phyloP scores from a whole-genome alignment of 2,888 invertebrate genomes.

The Chelonus formosanus region DNA sequence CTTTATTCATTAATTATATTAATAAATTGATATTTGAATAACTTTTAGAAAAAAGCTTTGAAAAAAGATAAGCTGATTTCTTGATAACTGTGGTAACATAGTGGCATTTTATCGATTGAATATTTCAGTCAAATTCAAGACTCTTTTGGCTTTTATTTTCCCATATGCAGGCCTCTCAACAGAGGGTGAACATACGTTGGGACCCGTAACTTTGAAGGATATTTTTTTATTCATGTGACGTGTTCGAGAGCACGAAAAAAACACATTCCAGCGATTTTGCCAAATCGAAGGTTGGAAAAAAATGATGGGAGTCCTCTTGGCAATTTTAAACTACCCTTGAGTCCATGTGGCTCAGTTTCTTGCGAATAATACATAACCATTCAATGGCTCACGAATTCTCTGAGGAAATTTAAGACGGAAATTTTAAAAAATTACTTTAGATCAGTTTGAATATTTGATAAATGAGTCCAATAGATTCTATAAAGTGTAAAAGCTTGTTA shows the following conservation, averaged over 20 bases:
- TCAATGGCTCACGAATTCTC: background rate
- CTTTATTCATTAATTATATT: background rate
- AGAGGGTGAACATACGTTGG: constrained; percentile 36
- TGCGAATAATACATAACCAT: constrained; percentile 24
- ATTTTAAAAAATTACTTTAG: constrained; percentile 8
- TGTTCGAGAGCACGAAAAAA: constrained; percentile 62
- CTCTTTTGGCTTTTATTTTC: constrained; percentile 25
- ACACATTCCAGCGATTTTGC: constrained; percentile 57
- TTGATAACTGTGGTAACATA: too few species aligned
- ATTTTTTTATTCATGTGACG: constrained; percentile 64
- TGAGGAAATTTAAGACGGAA: background rate
- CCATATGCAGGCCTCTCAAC: constrained; percentile 28
- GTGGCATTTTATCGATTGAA: constrained; percentile 8
- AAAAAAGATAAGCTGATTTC: background rate
- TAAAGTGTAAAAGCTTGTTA: too few species aligned
- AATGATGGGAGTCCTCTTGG: constrained; percentile 31
- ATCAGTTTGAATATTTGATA: background rate
- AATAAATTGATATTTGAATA: constrained; percentile 12
- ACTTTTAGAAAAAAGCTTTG: background rate
- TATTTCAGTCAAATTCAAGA: constrained; percentile 10
- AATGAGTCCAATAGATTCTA: background rate
- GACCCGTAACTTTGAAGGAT: constrained; percentile 62
- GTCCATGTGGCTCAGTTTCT: constrained; percentile 27
- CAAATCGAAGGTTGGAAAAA: background rate
- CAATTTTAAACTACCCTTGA: constrained; percentile 50